Evolutionary conservation across 53 echinoderm and acorn worm genomes (phyloP), one percentile per base, ranked within the genome.

Genomic region (Luidia sarsii): DNA sequence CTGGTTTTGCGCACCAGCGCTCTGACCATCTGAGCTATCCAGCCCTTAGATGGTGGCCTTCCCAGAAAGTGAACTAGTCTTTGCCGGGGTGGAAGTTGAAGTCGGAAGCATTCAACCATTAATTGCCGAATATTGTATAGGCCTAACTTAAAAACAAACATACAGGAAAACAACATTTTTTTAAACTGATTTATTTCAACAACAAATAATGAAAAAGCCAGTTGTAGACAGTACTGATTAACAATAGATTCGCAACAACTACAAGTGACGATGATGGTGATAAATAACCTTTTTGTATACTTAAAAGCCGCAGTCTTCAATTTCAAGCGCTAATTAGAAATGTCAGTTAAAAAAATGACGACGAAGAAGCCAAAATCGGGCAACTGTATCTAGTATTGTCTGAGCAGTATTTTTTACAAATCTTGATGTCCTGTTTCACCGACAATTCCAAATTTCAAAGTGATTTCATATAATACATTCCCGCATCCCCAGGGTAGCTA

Each of bases 171-270:
- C 41, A 11, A 11, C 41, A 41, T 41, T 41, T 63, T 63, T 67
- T 41, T 67, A 3, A 43, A 67, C 45, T 55, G 53, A 31, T 71
- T 18, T 20, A 45, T 77, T 77, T 61, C 27, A 77, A 77, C 75
- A 72, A 53, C 56, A 77, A 55, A 77, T 77, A 28, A 67, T 67
- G 67, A 67, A 77, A 77, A 77, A 65, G 77, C 77, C 48, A 30
- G 18, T n/a, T 77, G 45, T 77, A 36, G 48, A 77, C 77, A 77
- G 77, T 77, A 77, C 77, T 77, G 77, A 77, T 77, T 77, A 77
- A 60, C 77, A 60, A 41, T 57, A 59, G 61, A 77, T 60, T 48
- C 9, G 77, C 61, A 61, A 41, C 77, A 77, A 61, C 77, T 77
- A 77, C 60, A 77, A 33, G n/a, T 77, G 31, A 59, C 77, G 61